Base-by-base conservation (phyloP, 2,888 invertebrate genomes). In the Noctuana brunneofusca region DNA sequence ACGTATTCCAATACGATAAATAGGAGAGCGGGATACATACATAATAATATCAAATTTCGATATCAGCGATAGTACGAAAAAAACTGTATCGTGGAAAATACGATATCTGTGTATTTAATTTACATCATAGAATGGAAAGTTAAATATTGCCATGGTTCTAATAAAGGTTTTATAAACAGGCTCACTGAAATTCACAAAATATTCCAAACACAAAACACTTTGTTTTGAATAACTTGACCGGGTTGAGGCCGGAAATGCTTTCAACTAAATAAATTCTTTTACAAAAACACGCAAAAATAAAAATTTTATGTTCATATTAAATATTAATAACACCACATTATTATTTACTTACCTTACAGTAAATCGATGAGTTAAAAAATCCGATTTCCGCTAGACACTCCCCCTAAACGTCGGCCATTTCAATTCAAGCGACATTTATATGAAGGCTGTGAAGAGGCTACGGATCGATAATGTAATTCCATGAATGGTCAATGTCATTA, bases 391-490 rank as follows among this genome's bases (percentile, higher is more conserved):
- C 77, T 78, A 85, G 89, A 87, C 89, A 91, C 90, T 89, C 90
- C 89, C 88, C 89, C 86, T 89, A 91, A 79, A 89, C 84, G 89
- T 89, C 90, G 87, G 90, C 90, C 90, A 91, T 90, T 90, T 89
- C 88, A 86, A 84, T 89, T 88, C 84, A 71, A 86, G 86, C 87
- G 83, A 88, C 85, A 81, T 84, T 86, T 74, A 72, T n/a, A n/a
- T n/a, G n/a, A n/a, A n/a, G n/a, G n/a, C n/a, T n/a, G 68, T 67
- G 66, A 69, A 69, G 84, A 68, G 69, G 84, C 62, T 38, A 49
- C 30, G 55, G 62, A 87, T 87, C 87, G 83, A 87, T 86, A 86
- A 64, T 66, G 63, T 64, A 67, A 67, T 71, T 66, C 59, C 30
- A 11, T 16, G 30, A 30, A 1, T 0, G 8, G 3, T 46, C 53